Conservation (phyloP, 2,888 invertebrate genomes). For the Nomada hirtipes region DNA sequence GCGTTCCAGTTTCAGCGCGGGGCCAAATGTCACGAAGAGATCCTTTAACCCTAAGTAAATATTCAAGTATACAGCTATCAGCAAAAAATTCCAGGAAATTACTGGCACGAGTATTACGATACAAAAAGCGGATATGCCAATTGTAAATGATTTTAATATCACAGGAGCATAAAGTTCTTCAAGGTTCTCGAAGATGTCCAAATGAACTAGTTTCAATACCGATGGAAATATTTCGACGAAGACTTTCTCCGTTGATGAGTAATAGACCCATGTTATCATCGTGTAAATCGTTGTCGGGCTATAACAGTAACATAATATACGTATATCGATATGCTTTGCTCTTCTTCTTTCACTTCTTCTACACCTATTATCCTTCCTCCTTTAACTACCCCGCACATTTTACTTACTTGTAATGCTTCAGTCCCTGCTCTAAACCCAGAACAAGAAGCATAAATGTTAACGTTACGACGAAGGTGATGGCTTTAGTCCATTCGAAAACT, state of each 20-base stretch:
- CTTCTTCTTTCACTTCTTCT: background rate
- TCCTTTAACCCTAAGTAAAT: constrained; percentile 89
- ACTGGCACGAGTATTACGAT: constrained; percentile 86
- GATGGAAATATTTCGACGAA: constrained; percentile 89
- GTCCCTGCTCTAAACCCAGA: constrained; percentile 90
- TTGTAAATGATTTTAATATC: constrained; percentile 87
- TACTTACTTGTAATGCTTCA: constrained; percentile 88
- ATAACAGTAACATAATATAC: constrained; percentile 13
- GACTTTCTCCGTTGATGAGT: constrained; percentile 90
- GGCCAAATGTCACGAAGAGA: constrained; percentile 86
- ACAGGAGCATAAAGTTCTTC: constrained; percentile 90
- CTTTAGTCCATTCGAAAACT: constrained; percentile 93
- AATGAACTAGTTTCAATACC: constrained; percentile 86
- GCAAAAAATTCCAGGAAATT: constrained; percentile 87
- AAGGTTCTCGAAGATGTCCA: constrained; percentile 89
- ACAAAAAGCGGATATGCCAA: constrained; percentile 86
- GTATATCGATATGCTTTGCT: background rate
- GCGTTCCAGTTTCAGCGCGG: constrained; percentile 86
- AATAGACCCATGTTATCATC: constrained; percentile 88
- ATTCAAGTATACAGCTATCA: constrained; percentile 88
- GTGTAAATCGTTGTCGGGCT: constrained; percentile 89
- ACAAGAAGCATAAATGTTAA: constrained; percentile 91
- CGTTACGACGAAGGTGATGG: constrained; percentile 91
- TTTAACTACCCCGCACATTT: background rate
- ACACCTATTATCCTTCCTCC: background rate